phyloP scores from a whole-genome alignment of 2,113 vertebrate species.

The Macquaria ambigua region DNA sequence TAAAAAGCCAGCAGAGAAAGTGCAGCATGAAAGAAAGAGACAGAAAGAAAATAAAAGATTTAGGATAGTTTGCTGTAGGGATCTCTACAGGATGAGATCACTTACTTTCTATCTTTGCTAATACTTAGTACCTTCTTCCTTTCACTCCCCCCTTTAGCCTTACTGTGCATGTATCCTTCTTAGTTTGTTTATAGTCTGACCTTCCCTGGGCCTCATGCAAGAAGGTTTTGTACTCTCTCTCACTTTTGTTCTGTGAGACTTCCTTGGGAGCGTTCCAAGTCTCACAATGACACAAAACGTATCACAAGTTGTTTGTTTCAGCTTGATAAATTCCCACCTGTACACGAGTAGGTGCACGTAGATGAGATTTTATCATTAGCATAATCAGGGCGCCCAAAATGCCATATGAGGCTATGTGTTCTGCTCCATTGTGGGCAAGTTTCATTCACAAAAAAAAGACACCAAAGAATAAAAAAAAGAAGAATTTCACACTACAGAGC shows the following conservation, averaged over 20 bases:
- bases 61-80: not conserved
- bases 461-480: not conserved
- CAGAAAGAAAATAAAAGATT: not conserved
- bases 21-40: not conserved
- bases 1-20: not conserved
- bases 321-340: not conserved
- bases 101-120: not conserved
- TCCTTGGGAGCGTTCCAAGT: not conserved
- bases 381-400: not conserved
- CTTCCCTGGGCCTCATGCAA: not conserved
- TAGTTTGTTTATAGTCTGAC: not conserved
- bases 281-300: not conserved
- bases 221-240: not conserved
- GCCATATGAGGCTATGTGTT: not conserved
- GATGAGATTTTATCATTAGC: not conserved
- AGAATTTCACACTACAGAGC: not conserved
- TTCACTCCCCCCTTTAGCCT: not conserved
- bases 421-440: not conserved
- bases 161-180: not conserved
- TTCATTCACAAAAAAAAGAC: not conserved
- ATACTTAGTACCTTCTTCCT: not conserved
- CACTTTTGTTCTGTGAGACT: not conserved
- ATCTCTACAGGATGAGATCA: not conserved
- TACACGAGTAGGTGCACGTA: not conserved
- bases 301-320: not conserved